Evolutionary conservation across 2,888 invertebrate species (phyloP).

Genomic region (Vandiemenella viatica): DNA sequence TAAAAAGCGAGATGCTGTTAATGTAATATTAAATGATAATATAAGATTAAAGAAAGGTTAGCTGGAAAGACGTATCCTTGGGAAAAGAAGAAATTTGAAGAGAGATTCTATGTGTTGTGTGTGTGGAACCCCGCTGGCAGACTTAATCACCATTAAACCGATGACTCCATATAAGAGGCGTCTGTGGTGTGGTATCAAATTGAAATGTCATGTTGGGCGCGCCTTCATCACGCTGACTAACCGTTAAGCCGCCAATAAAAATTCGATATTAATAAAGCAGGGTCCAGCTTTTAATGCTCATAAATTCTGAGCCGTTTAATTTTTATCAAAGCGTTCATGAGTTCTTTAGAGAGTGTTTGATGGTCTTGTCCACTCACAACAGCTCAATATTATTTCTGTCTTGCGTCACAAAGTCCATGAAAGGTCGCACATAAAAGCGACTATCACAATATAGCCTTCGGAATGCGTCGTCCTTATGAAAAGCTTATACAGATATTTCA

Average conservation of each 20-base stretch:
- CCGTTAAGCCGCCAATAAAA: conserved; percentile 12
- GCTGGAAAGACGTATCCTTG: too few species aligned
- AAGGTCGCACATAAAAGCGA: too few species aligned
- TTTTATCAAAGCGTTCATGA: not conserved
- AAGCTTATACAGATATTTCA: too few species aligned
- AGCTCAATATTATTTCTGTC: too few species aligned
- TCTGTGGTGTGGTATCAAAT: conserved; percentile 11
- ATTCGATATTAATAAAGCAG: conserved; percentile 13
- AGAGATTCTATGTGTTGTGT: not conserved
- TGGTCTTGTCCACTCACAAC: too few species aligned
- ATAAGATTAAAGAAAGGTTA: too few species aligned
- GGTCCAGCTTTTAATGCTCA: conserved; percentile 13
- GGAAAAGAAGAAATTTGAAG: too few species aligned
- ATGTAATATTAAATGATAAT: too few species aligned
- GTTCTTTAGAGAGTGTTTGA: not conserved
- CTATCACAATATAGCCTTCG: too few species aligned
- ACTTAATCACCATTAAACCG: conserved; percentile 1
- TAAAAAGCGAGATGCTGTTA: too few species aligned
- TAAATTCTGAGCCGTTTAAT: conserved; percentile 10
- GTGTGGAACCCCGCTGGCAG: not conserved
- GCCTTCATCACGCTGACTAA: conserved; percentile 8
- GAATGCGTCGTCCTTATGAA: too few species aligned
- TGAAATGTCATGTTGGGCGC: conserved; percentile 11
- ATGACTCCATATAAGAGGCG: conserved; percentile 3
- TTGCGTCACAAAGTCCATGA: too few species aligned